Base-by-base conservation (phyloP, 2,888 invertebrate genomes). In the Polydrusus pterygomalis region DNA sequence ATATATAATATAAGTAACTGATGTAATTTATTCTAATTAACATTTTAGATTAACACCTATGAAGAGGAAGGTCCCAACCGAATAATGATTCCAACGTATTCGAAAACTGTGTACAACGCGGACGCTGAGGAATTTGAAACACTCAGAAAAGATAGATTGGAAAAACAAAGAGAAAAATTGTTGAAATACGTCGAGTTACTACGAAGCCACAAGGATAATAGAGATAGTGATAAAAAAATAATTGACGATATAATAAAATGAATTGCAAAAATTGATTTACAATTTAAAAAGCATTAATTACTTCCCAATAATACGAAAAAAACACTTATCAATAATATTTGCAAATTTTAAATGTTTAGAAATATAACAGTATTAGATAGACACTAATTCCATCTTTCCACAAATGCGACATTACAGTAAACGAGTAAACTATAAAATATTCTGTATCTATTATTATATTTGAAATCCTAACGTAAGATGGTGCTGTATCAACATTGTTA, bases 91-190 rank as follows among this genome's bases (percentile, higher is more conserved):
- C 75, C 79, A 11, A 18, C 51, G 2, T 71, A 73, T n/a, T 70
- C 75, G 30, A 69, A 63, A 64, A 43, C 77, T n/a, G 49, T 30
- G n/a, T 69, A n/a, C 45, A 73, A 77, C 40, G 78, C 75, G 65
- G 30, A 76, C 17, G 76, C 73, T n/a, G 79, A 79, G 40, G 83
- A 83, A 34, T 85, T 85, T 77, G 83, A 84, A 49, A 79, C 79
- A 15, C 79, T 86, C 20, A 82, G 79, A 60, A 74, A 78, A 40
- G 69, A 79, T 49, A 77, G 86, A 65, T 79, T 81, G 67, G 67
- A 80, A 49, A 75, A 82, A 45, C 79, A 77, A 25, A 81, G 78
- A 73, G 79, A 80, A 70, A 84, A 79, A 72, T 62, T 84, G 9
- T 60, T 81, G 10, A 81, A 82, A 73, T 83, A 79, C 40, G 60